phyloP scores from a whole-genome alignment of 2,113 vertebrate species.

The Dermatemys mawii region DNA sequence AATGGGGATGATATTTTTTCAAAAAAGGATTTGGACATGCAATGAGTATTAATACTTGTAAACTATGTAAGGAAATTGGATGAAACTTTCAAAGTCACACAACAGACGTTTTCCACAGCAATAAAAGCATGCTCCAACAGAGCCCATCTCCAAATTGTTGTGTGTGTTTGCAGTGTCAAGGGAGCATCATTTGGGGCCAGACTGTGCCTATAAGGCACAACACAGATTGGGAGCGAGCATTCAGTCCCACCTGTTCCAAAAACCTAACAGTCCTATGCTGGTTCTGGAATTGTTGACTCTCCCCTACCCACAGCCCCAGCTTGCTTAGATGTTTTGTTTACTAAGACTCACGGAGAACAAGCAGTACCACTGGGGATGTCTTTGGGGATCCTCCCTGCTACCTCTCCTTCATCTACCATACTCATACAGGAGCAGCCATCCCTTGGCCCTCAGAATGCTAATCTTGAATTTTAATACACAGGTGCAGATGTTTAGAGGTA shows the following conservation, averaged over 20 bases:
- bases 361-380: not conserved
- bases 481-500: not conserved
- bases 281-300: not conserved
- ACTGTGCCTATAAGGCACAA: not conserved
- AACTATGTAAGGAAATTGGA: slow-evolving; percentile 49
- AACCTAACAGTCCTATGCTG: not conserved
- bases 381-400: not conserved
- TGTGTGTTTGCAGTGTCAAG: rapidly evolving
- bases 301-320: not conserved
- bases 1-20: slow-evolving; percentile 44
- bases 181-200: not conserved
- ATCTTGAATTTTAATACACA: rapidly evolving
- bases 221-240: not conserved
- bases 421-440: not conserved
- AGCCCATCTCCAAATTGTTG: not conserved
- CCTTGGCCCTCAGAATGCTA: not conserved
- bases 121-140: not conserved
- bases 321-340: not conserved
- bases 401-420: not conserved
- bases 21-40: slow-evolving; percentile 50
- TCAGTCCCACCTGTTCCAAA: not conserved
- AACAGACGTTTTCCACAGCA: not conserved
- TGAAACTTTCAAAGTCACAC: slow-evolving; percentile 48
- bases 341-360: not conserved
- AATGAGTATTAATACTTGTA: slow-evolving; percentile 47